Evolutionary conservation across 2,888 invertebrate genomes (phyloP), one percentile per base, ranked within the genome.

Genomic region (Acronicta leporina): DNA sequence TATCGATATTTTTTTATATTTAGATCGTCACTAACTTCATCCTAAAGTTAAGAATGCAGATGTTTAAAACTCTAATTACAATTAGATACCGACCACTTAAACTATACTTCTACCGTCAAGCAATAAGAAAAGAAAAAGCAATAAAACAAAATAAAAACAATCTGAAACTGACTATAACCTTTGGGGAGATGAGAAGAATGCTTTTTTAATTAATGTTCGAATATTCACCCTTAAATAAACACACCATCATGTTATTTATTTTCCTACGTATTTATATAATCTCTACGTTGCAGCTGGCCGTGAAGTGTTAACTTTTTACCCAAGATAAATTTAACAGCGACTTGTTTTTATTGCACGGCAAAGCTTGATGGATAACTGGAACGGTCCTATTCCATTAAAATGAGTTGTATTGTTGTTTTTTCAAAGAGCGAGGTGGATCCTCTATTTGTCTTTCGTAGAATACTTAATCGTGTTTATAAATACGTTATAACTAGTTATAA

Each of bases 321-420:
- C 7, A 42, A 56, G 62, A 63, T 63, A 61, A 64, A 61, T 56
- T 59, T 68, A 60, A 70, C 64, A 58, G 50, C 15, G 50, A 49
- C 59, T 46, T 45, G 54, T 69, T 65, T 64, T 63, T 74, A 74
- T 67, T 64, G 51, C 54, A 52, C 48, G 48, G 43, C 25, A 61
- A 65, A 57, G 59, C 68, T 58, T 68, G 68, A 63, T 63, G 38
- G 61, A 57, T 64, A 50, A 65, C 63, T 53, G 56, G 30, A 53
- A 47, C 49, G 45, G 42, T 33, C 63, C 50, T 30, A 20, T 53
- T 56, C 13, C 35, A 56, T 56, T 50, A 35, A 50, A 56, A 40
- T 38, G 45, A 52, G 33, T 53, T 67, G 51, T 65, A 60, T 63
- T 35, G 25, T 51, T 49, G 14, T 63, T 63, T 51, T 52, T 15